phyloP scores from a whole-genome alignment of 1,140 invertebrate species.

The Papilio polytes region DNA sequence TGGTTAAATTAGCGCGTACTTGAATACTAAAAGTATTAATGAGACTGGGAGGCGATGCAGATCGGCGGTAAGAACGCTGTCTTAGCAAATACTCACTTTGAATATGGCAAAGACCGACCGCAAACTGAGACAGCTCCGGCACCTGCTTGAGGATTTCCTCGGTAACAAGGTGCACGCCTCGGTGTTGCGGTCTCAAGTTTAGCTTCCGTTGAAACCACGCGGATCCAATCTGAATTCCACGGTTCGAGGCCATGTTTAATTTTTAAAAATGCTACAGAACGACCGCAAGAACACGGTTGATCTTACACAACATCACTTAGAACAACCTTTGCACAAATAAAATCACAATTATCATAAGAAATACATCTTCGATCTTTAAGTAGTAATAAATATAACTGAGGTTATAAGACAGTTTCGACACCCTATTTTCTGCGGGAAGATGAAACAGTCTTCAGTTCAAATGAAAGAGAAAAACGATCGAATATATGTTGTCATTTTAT shows the following conservation, averaged over 20 bases:
- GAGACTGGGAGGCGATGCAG: constrained; percentile 62
- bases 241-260: constrained; percentile 93
- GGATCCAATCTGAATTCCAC: constrained; percentile 95
- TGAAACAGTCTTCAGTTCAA: constrained; percentile 79
- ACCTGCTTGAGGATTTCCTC: constrained; percentile 97
- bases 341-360: constrained; percentile 84
- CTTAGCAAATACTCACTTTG: constrained; percentile 91
- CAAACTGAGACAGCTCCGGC: constrained; percentile 96
- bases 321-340: constrained; percentile 80
- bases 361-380: constrained; percentile 84
- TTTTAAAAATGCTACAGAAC: constrained; percentile 82
- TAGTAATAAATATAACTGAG: constrained; percentile 83
- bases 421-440: constrained; percentile 84
- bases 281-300: constrained; percentile 80
- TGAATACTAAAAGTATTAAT: constrained; percentile 51
- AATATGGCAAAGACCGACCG: constrained; percentile 96
- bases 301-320: constrained; percentile 84
- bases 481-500: constrained; percentile 70
- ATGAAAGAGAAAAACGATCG: constrained; percentile 79
- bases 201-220: constrained; percentile 99
- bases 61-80: constrained; percentile 66
- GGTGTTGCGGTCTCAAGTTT: constrained; percentile 96
- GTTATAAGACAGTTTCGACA: constrained; percentile 84
- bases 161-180: constrained; percentile 97
- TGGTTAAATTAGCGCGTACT: constrained; percentile 45